Conservation (phyloP, 1,140 invertebrate species). For the Oedothorax gibbosus region DNA sequence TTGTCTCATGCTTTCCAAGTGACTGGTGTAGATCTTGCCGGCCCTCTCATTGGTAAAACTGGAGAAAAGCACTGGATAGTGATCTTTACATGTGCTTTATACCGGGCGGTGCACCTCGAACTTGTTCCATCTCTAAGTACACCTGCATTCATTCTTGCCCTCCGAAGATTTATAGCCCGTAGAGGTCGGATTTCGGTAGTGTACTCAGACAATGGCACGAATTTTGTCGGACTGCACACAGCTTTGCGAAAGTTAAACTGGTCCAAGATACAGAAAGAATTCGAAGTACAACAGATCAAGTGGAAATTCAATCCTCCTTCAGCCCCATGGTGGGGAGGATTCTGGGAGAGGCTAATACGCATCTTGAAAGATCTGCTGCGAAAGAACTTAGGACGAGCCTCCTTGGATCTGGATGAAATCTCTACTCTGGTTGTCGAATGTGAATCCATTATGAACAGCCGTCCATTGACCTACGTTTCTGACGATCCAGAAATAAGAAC, state of each 20-base stretch:
- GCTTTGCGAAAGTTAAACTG: slow-evolving; percentile 24
- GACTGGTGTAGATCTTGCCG: slow-evolving; percentile 66
- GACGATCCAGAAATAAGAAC: slow-evolving; percentile 24
- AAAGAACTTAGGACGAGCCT: neutral
- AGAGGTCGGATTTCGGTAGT: slow-evolving; percentile 65
- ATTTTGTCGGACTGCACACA: slow-evolving; percentile 65
- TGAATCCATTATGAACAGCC: slow-evolving; percentile 22
- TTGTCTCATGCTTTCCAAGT: slow-evolving; percentile 65
- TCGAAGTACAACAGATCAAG: neutral
- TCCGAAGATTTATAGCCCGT: slow-evolving; percentile 68
- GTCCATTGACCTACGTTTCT: slow-evolving; percentile 26
- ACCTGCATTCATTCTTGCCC: slow-evolving; percentile 66
- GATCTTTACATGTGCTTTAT: slow-evolving; percentile 53
- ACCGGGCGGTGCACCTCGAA: slow-evolving; percentile 65
- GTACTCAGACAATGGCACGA: slow-evolving; percentile 67
- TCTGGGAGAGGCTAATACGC: slow-evolving; percentile 1
- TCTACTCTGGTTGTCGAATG: slow-evolving; percentile 27
- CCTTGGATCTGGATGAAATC: slow-evolving; percentile 19
- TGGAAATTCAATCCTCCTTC: neutral
- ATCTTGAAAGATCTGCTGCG: slow-evolving; percentile 25
- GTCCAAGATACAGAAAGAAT: neutral
- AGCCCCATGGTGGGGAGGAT: slow-evolving; percentile 21
- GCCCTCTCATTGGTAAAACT: slow-evolving; percentile 64
- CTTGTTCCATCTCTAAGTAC: slow-evolving; percentile 66
- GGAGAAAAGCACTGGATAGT: slow-evolving; percentile 31